phyloP scores from a whole-genome alignment of 1,140 invertebrate genomes.

The Berghia stephanieae region DNA sequence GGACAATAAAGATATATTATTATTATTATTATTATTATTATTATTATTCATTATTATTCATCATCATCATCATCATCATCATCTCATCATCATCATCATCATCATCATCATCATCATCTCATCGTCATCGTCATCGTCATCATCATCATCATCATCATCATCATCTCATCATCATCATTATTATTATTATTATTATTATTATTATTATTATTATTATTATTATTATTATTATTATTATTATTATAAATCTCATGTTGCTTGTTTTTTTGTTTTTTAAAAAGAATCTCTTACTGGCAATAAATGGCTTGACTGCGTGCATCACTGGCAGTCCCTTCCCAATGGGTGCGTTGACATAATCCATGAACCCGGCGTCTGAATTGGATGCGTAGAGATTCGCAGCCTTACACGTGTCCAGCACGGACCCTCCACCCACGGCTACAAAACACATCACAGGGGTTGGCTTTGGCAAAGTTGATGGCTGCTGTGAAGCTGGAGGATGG shows the following conservation, averaged over 20 bases:
- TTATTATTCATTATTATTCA: not conserved
- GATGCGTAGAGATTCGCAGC: slow-evolving; percentile 86
- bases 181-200: no score
- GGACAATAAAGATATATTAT: no score
- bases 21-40: no score
- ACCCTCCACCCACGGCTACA: slow-evolving; percentile 90
- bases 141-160: no score
- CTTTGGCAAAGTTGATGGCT: slow-evolving; percentile 78
- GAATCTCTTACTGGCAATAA: slow-evolving; percentile 78
- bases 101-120: not conserved
- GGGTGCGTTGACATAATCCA: slow-evolving; percentile 90
- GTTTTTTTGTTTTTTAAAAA: no score
- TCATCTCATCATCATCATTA: not conserved
- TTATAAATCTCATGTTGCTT: not conserved
- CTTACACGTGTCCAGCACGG: slow-evolving; percentile 91
- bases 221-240: not conserved
- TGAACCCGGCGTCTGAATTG: slow-evolving; percentile 82
- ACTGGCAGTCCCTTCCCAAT: slow-evolving; percentile 86
- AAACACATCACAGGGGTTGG: slow-evolving; percentile 80
- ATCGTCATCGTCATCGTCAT: not conserved
- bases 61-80: not conserved
- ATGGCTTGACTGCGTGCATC: slow-evolving; percentile 79
- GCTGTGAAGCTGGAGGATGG: slow-evolving; percentile 75
- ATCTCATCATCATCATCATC: no score
- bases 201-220: no score